These are phyloP conservation scores for Eulemur mongoz DNA, from an alignment of 2,797 vertebrate species.

Conservation along the genomic window DNA sequence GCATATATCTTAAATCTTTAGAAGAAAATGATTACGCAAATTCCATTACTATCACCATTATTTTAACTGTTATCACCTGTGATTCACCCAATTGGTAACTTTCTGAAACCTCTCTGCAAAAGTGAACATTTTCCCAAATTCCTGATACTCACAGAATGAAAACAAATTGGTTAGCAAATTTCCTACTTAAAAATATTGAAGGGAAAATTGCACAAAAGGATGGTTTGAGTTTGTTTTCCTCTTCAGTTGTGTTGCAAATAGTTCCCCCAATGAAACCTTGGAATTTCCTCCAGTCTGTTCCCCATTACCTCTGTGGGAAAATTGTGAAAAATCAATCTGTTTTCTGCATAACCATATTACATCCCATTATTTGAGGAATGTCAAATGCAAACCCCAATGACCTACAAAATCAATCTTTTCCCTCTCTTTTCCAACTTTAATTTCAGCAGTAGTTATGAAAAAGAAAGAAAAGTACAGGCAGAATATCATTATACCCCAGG, in stretches of 20 bases:
- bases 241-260: constrained; percentile 73
- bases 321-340: constrained; percentile 79
- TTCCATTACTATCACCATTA: neutral
- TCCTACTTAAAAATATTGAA: constrained; percentile 70
- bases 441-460: constrained; percentile 69
- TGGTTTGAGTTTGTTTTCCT: constrained; percentile 79
- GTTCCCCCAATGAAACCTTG: constrained; percentile 70
- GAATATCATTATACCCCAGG: constrained; percentile 48
- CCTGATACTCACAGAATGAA: constrained; percentile 67
- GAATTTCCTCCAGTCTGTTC: constrained; percentile 80
- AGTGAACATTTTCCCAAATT: constrained; percentile 49
- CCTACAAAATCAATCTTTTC: constrained; percentile 71
- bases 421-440: constrained; percentile 68
- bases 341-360: constrained; percentile 78
- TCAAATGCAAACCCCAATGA: constrained; percentile 74
- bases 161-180: constrained; percentile 78
- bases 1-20: neutral
- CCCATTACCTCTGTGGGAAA: constrained; percentile 80
- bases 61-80: constrained; percentile 38
- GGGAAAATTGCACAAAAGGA: constrained; percentile 75
- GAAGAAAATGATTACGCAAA: constrained; percentile 30
- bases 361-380: constrained; percentile 81
- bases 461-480: constrained; percentile 13
- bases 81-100: neutral
- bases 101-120: constrained; percentile 48